These are phyloP conservation scores for Bryconaethiops microstoma DNA, from an alignment of 2,797 vertebrate genomes.

Conservation along the genomic window DNA sequence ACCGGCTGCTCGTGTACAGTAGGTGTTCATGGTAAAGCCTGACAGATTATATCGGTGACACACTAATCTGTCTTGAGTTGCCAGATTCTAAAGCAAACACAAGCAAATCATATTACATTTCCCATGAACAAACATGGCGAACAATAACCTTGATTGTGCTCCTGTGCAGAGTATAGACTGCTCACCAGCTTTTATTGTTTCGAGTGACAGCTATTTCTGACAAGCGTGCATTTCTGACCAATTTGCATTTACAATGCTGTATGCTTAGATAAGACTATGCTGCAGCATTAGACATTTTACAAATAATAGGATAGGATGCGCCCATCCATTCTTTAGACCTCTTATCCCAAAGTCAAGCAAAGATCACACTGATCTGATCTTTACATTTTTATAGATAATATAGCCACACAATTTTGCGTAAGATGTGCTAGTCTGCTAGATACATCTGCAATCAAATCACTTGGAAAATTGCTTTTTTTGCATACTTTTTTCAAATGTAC, in stretches of 20 bases:
- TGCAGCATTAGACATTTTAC: neutral
- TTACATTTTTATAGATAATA: no score
- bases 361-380: no score
- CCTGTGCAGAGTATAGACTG: neutral
- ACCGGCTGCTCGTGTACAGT: neutral
- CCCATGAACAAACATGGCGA: conserved; percentile 15
- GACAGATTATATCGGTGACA: conserved; percentile 26
- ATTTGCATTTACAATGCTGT: neutral
- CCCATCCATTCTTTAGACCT: no score
- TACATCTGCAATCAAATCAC: no score
- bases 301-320: no score
- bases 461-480: no score
- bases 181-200: conserved; percentile 1
- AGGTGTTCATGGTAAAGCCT: conserved; percentile 19
- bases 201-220: neutral
- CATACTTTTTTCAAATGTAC: no score
- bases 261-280: neutral
- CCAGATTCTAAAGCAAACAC: conserved; percentile 32
- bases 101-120: conserved; percentile 24
- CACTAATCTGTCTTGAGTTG: conserved; percentile 32
- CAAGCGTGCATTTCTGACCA: neutral
- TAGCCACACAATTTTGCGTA: no score
- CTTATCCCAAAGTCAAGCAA: no score
- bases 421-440: no score
- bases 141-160: neutral